Base-by-base conservation (phyloP, 2,888 invertebrate species). In the Andrena camellia region DNA sequence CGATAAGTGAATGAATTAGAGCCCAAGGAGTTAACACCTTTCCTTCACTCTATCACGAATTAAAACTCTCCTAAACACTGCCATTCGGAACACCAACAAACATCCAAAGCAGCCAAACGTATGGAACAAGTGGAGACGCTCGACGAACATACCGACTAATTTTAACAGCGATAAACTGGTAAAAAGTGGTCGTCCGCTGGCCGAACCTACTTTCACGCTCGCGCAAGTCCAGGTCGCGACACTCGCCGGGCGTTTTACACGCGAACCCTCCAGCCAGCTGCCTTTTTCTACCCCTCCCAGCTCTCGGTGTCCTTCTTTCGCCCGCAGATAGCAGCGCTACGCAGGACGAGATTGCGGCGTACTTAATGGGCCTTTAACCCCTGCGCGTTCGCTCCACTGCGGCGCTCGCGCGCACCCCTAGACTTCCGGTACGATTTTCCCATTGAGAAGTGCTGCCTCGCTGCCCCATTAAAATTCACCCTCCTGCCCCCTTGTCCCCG, bases 341-440 rank as follows among this genome's bases (percentile, higher is more conserved):
- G 77, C 78, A 83, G 83, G 81, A 82, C 84, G 88, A 89, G 90
- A 90, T 89, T 90, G 89, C 81, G 71, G 78, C 73, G 85, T 82
- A 90, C 90, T 92, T 92, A 91, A 91, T 91, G 91, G 91, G 91
- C 90, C 91, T 91, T 91, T 90, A 91, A 91, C 91, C 90, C 87
- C 84, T 84, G 90, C 62, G 90, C 62, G 83, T 74, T 80, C 79
- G 80, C 81, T 85, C 78, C 81, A 73, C 70, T 81, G 78, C 69
- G 66, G 73, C 76, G 83, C 79, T 75, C 83, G 78, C 60, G 80
- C 59, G 67, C 77, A 42, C 77, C 74, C 69, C 69, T 85, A 90
- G 90, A 91, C 90, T 92, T 92, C 92, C 92, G 92, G 90, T 90
- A 91, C 89, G 89, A 92, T 91, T 92, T 91, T 90, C 89, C 88